Conservation (phyloP, 1,140 invertebrate genomes). For the Pseudobourletiella spinata region DNA sequence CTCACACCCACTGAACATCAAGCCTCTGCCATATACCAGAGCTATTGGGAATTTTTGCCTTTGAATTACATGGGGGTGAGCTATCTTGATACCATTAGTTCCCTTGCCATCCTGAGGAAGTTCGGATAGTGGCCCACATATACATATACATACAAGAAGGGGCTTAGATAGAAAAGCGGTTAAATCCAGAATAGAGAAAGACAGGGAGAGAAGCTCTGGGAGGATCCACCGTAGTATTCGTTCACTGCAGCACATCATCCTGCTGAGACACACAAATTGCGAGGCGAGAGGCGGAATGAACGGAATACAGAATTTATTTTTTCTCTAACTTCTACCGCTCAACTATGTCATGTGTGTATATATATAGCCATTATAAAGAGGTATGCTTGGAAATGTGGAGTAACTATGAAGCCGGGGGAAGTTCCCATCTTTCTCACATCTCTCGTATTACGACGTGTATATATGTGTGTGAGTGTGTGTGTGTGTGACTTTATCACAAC, state of each 20-base stretch:
- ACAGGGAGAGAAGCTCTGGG: background rate
- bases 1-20: background rate
- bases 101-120: too few relatives aligned
- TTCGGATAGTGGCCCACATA: too few relatives aligned
- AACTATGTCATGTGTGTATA: background rate
- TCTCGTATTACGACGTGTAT: background rate
- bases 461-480: background rate
- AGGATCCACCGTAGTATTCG: background rate
- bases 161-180: too few relatives aligned
- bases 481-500: background rate
- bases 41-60: background rate
- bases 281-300: background rate
- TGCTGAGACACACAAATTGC: background rate
- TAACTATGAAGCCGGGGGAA: background rate
- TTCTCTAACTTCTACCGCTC: background rate
- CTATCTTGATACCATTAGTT: too few relatives aligned
- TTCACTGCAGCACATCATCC: background rate
- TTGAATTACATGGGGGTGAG: background rate
- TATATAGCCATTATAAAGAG: background rate
- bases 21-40: background rate
- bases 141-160: background rate
- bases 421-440: too few relatives aligned
- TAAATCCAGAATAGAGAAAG: background rate
- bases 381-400: background rate
- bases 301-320: constrained; percentile 5